Base-by-base conservation (phyloP, 1,140 invertebrate species). In the Macrobrachium rosenbergii region DNA sequence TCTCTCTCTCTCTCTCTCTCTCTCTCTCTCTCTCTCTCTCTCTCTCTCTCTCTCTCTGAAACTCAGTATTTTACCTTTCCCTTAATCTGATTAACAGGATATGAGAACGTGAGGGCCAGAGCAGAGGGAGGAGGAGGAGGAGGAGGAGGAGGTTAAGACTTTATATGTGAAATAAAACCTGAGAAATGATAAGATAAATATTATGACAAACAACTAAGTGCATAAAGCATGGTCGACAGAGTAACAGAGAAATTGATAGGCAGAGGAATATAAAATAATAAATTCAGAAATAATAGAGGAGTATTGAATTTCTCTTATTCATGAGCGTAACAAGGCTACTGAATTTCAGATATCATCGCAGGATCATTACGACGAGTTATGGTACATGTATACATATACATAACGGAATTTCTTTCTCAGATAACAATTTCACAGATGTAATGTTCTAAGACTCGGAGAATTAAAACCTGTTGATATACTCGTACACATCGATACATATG, bases 351-450 rank as follows among this genome's bases (percentile, higher is more conserved):
- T 37, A 37, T 37, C 28, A 37, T 37, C 28, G 28, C 3, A 37
- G 28, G 1, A 37, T 37, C 1, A 2, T 37, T 37, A 37, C 28
- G 2, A 37, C 14, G 21, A 23, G 69, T 21, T 8, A 2, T 75
- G 17, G 28, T 28, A 75, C 72, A 75, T 28, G 28, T 28, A n/a
- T n/a, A 75, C 72, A 75, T 28, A 75, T 28, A 75, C 72, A 6
- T 28, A 75, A 17, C 21, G 21, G 21, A 23, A 73, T 73, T 14
- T 73, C 14, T 73, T 2, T 73, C 2, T 3, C 14, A 23, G 12
- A 23, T 16, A 19, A 73, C 21, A 23, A 23, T 12, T 73, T 14
- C 21, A 23, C 8, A 23, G 21, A 73, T 73, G 21, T 73, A 16
- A n/a, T n/a, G n/a, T n/a, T n/a, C n/a, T n/a, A n/a, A n/a, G n/a